phyloP scores from a whole-genome alignment of 2,113 vertebrate genomes.

The Irena cyanogastra region DNA sequence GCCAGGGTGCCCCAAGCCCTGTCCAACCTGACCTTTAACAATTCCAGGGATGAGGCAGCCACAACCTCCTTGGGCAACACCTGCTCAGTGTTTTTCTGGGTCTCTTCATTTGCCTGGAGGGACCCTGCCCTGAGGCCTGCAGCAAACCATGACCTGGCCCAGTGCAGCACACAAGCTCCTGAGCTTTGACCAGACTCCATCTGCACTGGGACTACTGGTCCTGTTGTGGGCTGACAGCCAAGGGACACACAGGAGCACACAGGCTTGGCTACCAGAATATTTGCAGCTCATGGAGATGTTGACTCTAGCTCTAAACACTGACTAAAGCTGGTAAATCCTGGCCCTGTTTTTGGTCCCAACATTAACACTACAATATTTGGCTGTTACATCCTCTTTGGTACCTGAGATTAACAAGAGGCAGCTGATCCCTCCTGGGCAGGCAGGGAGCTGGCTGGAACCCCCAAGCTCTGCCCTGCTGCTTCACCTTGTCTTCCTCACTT shows the following conservation, averaged over 20 bases:
- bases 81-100: background rate
- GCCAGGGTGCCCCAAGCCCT: background rate
- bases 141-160: background rate
- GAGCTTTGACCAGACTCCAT: background rate
- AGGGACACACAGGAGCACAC: background rate
- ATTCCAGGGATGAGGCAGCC: background rate
- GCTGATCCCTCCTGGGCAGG: background rate
- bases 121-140: background rate
- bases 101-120: background rate
- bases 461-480: background rate
- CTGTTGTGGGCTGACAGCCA: background rate
- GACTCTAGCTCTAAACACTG: background rate
- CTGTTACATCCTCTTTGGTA: background rate
- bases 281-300: background rate
- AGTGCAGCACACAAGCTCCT: background rate
- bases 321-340: background rate
- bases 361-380: background rate
- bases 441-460: background rate
- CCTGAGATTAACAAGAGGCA: background rate
- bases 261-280: background rate
- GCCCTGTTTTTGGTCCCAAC: background rate
- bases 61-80: background rate
- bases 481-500: constrained; percentile 25
- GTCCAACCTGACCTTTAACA: background rate
- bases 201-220: background rate